Base-by-base conservation (phyloP, 2,888 invertebrate genomes). In the Chaetogeoica ovagalla region DNA sequence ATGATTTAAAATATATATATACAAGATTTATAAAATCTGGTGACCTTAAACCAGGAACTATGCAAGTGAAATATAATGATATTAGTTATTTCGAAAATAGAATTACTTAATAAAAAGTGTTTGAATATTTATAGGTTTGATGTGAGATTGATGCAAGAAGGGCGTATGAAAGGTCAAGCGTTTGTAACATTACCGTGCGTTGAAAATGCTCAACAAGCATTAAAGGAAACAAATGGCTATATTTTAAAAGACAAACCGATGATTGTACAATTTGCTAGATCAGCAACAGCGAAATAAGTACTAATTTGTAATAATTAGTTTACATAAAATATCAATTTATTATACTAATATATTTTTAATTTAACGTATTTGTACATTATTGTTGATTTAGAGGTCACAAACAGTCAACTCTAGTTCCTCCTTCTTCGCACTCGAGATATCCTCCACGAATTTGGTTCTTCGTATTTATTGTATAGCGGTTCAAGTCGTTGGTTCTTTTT, bases 361-460 rank as follows among this genome's bases (percentile, higher is more conserved):
- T 60, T 23, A 37, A 55, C 48, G 55, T 63, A 39, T 55, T 70
- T 39, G 11, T 63, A 63, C 52, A 73, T 39, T 57, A 30, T 59
- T 19, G 19, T 68, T 68, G 52, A 68, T 48, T 48, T 30, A 76
- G 30, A 68, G 30, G 87, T 83, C 70, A 82, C 82, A 48, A 73
- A 81, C 43, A 81, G 43, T 48, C 4, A 30, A 68, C 3, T 83
- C 88, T 92, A 96, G 90, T 96, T 96, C 84, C 96, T 89, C 85
- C 96, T 89, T 85, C 95, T 89, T 71, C 96, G 89, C 43, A 95
- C 95, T 83, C 96, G 88, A 0, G 98, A 98, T 88, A 99, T 98
- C 87, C 99, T 91, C 99, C 99, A 99, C 0, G 98, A 95, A 86
- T 99, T 99, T 0, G 98, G 96, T 86, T 99, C 98, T 87, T 99